Base-by-base conservation (phyloP, 2,797 vertebrate genomes). In the Rhinogobio ventralis region DNA sequence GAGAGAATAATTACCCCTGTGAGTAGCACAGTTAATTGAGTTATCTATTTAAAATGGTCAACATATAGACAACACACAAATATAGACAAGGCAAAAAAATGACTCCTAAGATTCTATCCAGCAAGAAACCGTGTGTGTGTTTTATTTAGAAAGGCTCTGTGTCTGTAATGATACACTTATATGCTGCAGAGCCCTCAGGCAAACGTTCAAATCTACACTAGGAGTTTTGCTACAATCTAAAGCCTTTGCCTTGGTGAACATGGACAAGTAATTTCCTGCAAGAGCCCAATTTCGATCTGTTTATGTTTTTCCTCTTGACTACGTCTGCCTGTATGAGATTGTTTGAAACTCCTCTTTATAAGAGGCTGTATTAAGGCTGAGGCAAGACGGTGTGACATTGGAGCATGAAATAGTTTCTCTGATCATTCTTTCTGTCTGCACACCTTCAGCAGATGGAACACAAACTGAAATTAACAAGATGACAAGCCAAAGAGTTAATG, bases 381-480 rank as follows among this genome's bases (percentile, higher is more conserved):
- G 69, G 87, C 82, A 89, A 87, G 90, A 88, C 87, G 83, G 87
- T 82, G 86, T 89, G 89, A 90, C 90, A 89, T 80, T 90, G 88
- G 86, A 90, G 89, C 92, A 90, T 92, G 89, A 92, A 92, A 91
- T 91, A 84, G 89, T 91, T 92, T 90, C 88, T 92, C 82, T 93
- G 91, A 93, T 93, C 91, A 91, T 91, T 88, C 79, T 77, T 75
- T 75, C 69, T 86, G 78, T 85, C 88, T 81, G 87, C 85, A 89
- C 84, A 69, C 92, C 91, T 91, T 89, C 73, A 82, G 90, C 91
- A 92, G 93, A 93, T 84, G 85, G 90, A 90, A 49, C 36, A 30
- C 85, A 89, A 91, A 90, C 90, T 89, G 77, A 91, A 91, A 92
- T 91, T 94, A 94, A 94, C 94, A 89, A 93, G 91, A 91, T 93